These are phyloP conservation scores for Myiopsitta monachus DNA, from an alignment of 2,113 vertebrate species.

Conservation along the genomic window DNA sequence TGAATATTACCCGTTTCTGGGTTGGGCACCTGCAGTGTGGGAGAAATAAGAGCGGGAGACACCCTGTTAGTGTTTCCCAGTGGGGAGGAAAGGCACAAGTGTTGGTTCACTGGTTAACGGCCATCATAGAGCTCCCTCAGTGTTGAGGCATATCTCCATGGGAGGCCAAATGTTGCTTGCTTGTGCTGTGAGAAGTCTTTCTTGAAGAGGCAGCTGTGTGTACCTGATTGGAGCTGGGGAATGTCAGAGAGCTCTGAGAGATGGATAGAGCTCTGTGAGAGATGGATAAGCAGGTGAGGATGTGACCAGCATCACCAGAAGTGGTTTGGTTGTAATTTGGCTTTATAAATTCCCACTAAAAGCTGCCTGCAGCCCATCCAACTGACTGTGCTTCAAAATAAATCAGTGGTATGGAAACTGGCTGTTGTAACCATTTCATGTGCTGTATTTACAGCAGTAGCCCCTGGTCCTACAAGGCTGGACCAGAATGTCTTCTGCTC, in stretches of 20 bases:
- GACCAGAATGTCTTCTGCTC: background rate
- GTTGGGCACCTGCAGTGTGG: accelerated
- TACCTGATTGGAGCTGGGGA: background rate
- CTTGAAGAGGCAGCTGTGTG: background rate
- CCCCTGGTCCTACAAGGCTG: background rate
- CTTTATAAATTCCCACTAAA: background rate
- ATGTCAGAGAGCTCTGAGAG: background rate
- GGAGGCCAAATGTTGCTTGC: background rate
- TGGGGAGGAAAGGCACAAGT: background rate
- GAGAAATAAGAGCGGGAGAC: background rate
- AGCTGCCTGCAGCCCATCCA: background rate
- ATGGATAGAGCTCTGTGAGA: background rate
- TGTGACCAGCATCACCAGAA: background rate
- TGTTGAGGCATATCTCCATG: background rate
- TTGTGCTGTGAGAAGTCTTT: background rate
- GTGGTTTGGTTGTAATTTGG: background rate
- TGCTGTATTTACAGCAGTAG: background rate
- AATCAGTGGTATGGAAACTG: background rate
- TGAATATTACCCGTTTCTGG: background rate
- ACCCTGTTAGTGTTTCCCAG: background rate
- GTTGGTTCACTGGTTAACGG: background rate
- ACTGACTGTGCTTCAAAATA: background rate
- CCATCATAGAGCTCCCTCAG: background rate
- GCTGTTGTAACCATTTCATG: accelerated
- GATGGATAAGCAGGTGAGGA: background rate